Conservation (phyloP, 2,888 invertebrate species). For the Oscheius myriophilus region DNA sequence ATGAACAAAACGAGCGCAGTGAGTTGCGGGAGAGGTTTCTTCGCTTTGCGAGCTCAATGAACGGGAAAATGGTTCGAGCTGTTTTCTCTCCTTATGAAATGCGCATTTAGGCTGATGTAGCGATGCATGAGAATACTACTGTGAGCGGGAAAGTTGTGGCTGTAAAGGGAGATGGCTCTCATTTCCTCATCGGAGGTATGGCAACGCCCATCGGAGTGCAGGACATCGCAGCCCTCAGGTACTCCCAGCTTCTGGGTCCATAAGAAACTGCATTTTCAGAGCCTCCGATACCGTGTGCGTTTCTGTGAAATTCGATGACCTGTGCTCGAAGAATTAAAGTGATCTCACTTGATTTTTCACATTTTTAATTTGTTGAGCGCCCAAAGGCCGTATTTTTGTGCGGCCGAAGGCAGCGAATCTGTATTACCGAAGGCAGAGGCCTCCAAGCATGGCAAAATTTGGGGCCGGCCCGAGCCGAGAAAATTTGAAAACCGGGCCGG, state of each 20-base stretch:
- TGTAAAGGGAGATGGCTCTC: conserved; percentile 27
- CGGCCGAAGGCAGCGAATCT: too few species aligned
- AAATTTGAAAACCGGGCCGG: too few species aligned
- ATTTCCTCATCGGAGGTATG: conserved; percentile 26
- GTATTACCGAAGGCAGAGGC: too few species aligned
- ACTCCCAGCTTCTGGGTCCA: too few species aligned
- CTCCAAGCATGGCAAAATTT: too few species aligned
- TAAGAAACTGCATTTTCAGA: not conserved
- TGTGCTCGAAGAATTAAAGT: conserved; percentile 1
- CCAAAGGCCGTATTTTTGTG: too few species aligned
- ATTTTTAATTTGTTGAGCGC: too few species aligned
- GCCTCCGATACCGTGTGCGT: conserved; percentile 8
- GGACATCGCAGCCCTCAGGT: conserved; percentile 32
- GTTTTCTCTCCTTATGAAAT: too few species aligned
- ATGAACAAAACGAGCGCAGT: not conserved
- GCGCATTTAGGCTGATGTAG: conserved; percentile 24
- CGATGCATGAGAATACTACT: conserved; percentile 32
- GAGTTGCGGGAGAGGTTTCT: conserved; percentile 34
- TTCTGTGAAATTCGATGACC: conserved; percentile 11
- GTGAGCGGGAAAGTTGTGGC: conserved; percentile 30
- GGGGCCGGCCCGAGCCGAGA: too few species aligned
- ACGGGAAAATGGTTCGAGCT: conserved; percentile 30
- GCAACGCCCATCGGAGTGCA: conserved; percentile 38
- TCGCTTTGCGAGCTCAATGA: conserved; percentile 13
- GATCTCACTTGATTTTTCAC: not conserved